Evolutionary conservation across 2,797 vertebrate genomes (phyloP), one percentile per base, ranked within the genome.

Genomic region (Acropternis orthonyx): DNA sequence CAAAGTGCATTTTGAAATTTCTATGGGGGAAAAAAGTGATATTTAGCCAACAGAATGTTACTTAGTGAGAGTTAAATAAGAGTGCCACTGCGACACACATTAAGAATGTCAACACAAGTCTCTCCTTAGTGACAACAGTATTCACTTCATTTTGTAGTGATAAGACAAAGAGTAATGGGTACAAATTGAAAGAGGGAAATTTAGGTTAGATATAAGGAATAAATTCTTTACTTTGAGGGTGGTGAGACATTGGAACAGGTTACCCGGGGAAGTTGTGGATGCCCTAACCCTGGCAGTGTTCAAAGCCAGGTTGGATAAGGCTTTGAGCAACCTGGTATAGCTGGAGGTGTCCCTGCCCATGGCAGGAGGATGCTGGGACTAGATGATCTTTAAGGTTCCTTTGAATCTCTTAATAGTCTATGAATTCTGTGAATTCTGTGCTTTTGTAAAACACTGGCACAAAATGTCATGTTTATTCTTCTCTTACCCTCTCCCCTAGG

Each of bases 371-470:
- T 27, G 5, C 59, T 41, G 59, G 39, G 43, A 52, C 18, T 52
- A 32, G 7, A 19, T 28, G 34, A 21, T 48, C 19, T 72, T 41
- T 78, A 48, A 59, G 17, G 19, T 32, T 26, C 15, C 2, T 1
- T 36, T 19, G 22, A 41, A n/a, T 4, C 6, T 10, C 51, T 72
- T 21, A 48, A 54, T 30, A 36, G 41, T 41, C 59, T 21, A 4
- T 46, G 8, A 83, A 71, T 58, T 58, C 37, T 58, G 23, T 44
- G 23, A 46, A 46, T 66, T 66, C 23, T 46, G 3, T 14, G 30
- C 48, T 54, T 24, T n/a, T 0, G 0, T 37, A 75, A 90, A 85
- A 34, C 24, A 78, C 2, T 0, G 0, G 55, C 43, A 87, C 30
- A 80, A 91, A 89, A 20, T 2, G 44, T 6, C 4, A 2, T 9